These are phyloP conservation scores for Macrosoma leucophasiata DNA, from an alignment of 2,888 invertebrate genomes.

Conservation along the genomic window DNA sequence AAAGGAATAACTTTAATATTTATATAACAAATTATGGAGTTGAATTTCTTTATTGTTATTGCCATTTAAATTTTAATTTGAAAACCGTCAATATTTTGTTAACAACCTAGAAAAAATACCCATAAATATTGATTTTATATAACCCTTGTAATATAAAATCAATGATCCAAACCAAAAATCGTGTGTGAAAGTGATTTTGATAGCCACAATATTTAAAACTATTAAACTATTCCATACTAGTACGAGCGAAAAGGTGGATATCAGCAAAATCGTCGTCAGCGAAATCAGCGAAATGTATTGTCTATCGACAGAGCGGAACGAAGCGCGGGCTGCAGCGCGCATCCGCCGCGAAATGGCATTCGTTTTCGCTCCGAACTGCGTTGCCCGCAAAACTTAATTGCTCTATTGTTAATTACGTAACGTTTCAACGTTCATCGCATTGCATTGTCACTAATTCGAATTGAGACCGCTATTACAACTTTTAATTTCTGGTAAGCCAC, in stretches of 20 bases:
- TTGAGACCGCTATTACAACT: conserved; percentile 47
- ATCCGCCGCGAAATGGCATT: conserved; percentile 50
- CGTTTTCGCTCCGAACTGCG: conserved; percentile 55
- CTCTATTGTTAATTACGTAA: conserved; percentile 74
- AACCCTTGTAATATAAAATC: too few relatives aligned
- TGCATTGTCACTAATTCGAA: conserved; percentile 48
- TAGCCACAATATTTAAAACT: too few relatives aligned
- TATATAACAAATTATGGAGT: too few relatives aligned
- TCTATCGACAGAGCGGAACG: conserved; percentile 51
- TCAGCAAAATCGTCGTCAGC: conserved; percentile 62
- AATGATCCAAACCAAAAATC: too few relatives aligned
- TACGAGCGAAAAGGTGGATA: conserved; percentile 37
- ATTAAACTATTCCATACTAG: too few relatives aligned
- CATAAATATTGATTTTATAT: too few relatives aligned
- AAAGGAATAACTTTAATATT: too few relatives aligned
- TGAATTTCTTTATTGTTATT: too few relatives aligned
- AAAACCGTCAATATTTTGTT: too few relatives aligned
- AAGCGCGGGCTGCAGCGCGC: conserved; percentile 30
- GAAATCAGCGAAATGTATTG: conserved; percentile 65
- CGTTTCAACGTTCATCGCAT: conserved; percentile 60
- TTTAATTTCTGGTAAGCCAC: conserved; percentile 34
- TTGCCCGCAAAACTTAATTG: conserved; percentile 64
- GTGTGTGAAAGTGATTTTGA: too few relatives aligned
- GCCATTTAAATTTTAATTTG: too few relatives aligned
- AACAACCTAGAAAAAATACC: too few relatives aligned